Conservation (phyloP, 2,113 vertebrate genomes). For the Panthera uncia region DNA sequence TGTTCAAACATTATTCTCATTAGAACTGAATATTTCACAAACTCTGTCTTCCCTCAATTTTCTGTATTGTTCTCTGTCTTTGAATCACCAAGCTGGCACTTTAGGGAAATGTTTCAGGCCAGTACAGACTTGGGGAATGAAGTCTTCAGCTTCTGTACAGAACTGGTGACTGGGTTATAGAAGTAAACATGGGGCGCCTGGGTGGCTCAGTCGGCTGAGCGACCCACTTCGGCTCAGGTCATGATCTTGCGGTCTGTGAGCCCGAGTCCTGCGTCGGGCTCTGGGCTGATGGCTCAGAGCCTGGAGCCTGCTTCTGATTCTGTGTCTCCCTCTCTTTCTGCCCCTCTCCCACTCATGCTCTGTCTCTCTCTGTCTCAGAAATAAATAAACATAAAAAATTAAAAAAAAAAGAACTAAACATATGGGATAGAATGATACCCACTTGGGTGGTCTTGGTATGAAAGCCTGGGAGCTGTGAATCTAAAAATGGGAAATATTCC, state of each 20-base stretch:
- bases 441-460: background rate
- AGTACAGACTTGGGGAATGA: background rate
- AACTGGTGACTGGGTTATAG: background rate
- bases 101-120: background rate
- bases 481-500: background rate
- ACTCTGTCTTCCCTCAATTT: background rate
- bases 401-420: background rate
- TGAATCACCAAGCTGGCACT: background rate
- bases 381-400: no score
- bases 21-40: background rate
- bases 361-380: no score
- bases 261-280: no score
- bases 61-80: background rate
- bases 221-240: no score
- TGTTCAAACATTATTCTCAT: background rate
- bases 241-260: no score
- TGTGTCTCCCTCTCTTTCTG: no score
- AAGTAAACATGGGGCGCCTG: background rate
- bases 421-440: background rate
- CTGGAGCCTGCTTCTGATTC: no score
- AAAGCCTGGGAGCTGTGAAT: background rate
- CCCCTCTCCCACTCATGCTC: no score
- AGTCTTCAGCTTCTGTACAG: background rate
- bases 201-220: no score
- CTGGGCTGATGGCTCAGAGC: no score